Evolutionary conservation across 2,113 vertebrate genomes (phyloP).

Genomic region (Gorilla gorilla): DNA sequence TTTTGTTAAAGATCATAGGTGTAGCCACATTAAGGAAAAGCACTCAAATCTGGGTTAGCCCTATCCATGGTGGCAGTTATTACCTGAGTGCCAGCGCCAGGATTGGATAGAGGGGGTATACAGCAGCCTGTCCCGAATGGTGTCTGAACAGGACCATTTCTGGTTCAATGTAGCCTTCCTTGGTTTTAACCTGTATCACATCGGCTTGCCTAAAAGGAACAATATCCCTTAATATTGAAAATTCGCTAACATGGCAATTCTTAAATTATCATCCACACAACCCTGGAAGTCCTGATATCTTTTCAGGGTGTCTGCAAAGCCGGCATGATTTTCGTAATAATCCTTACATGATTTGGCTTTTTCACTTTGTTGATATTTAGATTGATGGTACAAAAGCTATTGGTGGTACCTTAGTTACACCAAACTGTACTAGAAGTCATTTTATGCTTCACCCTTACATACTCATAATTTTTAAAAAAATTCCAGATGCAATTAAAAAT

Average conservation of each 20-base stretch:
- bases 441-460: background rate
- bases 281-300: background rate
- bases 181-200: background rate
- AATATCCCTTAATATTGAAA: background rate
- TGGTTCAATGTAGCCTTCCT: background rate
- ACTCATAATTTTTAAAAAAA: fast-evolving
- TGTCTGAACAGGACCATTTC: background rate
- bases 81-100: no score
- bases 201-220: background rate
- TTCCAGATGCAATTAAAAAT: no score
- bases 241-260: background rate
- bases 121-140: background rate
- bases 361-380: background rate
- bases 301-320: background rate
- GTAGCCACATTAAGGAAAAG: background rate
- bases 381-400: background rate
- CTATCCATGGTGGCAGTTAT: background rate
- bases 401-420: background rate
- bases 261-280: background rate
- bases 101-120: background rate
- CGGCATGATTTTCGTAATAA: background rate
- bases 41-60: background rate
- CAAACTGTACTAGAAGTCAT: background rate
- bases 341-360: background rate
- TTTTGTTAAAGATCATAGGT: background rate